Percentiles rank a stretch among this genome's conserved stretches.
Evolutionary conservation across 2,888 invertebrate species (phyloP).

Genomic region (Cerastoderma edule): DNA sequence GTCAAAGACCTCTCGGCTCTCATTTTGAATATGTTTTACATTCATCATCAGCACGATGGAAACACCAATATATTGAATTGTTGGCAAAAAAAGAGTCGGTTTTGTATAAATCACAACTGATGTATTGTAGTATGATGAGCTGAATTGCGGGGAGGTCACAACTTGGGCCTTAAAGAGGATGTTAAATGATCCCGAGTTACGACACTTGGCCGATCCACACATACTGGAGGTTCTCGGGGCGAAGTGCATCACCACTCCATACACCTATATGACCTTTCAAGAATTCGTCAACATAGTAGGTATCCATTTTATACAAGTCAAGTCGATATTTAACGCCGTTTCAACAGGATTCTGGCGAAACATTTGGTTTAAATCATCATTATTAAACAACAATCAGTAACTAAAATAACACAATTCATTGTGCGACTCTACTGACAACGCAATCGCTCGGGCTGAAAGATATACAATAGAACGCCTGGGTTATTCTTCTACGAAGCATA

Average conservation of each 20-base stretch:
- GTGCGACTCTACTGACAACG: too few relatives aligned
- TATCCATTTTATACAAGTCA: too few relatives aligned
- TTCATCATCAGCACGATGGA: neutral
- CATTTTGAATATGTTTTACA: neutral
- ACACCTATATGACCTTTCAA: constrained; percentile 73
- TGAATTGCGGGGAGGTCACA: constrained; percentile 70
- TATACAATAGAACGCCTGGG: too few relatives aligned
- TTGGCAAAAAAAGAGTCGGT: neutral
- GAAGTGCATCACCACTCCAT: constrained; percentile 68
- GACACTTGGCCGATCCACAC: constrained; percentile 72
- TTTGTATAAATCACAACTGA: neutral
- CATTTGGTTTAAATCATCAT: too few relatives aligned
- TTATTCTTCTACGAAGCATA: too few relatives aligned
- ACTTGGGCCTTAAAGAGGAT: constrained; percentile 72
- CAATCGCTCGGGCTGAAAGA: too few relatives aligned
- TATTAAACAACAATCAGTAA: too few relatives aligned
- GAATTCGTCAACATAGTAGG: constrained; percentile 79
- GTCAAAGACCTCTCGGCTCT: neutral
- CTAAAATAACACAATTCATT: too few relatives aligned
- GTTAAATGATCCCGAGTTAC: constrained; percentile 73
- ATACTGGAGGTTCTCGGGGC: constrained; percentile 73
- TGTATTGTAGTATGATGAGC: constrained; percentile 69
- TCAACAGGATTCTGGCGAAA: too few relatives aligned
- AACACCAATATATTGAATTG: neutral
- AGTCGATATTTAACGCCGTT: too few relatives aligned